phyloP scores from a whole-genome alignment of 2,113 vertebrate genomes.

The Eurystomus gularis region DNA sequence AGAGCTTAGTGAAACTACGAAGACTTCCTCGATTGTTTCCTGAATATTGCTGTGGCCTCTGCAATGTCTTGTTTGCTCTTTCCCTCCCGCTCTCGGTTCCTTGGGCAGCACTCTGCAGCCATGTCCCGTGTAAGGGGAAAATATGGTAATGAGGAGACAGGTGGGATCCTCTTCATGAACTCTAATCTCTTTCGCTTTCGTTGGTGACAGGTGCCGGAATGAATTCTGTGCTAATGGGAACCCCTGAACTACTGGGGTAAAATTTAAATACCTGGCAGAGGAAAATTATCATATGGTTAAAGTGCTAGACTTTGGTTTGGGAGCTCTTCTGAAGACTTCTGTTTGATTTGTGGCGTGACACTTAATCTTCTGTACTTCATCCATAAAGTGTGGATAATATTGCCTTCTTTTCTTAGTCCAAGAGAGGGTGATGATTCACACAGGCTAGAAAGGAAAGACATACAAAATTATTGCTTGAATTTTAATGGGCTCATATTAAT shows the following conservation, averaged over 20 bases:
- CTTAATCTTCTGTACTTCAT: constrained; percentile 19
- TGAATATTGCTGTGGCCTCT: background rate
- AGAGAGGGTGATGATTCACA: constrained; percentile 27
- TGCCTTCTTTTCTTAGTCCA: background rate
- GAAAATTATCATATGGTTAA: background rate
- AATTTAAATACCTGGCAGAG: constrained; percentile 29
- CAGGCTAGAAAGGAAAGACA: background rate
- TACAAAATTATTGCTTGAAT: constrained; percentile 31
- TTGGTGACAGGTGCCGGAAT: background rate
- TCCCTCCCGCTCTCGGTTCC: background rate
- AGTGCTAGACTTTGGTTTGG: background rate
- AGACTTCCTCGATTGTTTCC: background rate
- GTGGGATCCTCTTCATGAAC: background rate
- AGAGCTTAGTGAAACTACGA: background rate
- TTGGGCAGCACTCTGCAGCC: fast-evolving
- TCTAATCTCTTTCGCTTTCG: background rate
- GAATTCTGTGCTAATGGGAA: constrained; percentile 30
- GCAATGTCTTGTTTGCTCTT: background rate
- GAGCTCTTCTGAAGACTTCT: background rate
- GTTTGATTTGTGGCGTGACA: constrained; percentile 14
- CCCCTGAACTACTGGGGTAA: background rate
- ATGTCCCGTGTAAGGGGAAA: background rate
- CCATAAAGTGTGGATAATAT: background rate
- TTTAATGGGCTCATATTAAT: constrained; percentile 32
- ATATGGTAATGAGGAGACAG: background rate